Evolutionary conservation across 2,113 vertebrate genomes (phyloP), one percentile per base, ranked within the genome.

Genomic region (Athene cunicularia): DNA sequence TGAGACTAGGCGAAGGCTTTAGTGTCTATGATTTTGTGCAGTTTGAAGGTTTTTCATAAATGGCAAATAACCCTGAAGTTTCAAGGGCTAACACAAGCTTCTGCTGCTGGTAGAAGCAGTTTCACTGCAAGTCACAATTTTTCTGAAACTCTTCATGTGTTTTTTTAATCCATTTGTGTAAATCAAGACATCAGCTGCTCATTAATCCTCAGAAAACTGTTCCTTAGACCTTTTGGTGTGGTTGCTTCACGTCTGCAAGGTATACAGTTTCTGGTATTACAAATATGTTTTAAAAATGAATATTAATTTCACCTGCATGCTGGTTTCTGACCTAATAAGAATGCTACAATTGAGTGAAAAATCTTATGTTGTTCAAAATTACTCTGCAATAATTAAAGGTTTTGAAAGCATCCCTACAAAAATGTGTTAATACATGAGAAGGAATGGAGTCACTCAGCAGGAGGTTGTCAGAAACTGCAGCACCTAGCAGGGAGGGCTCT

Each of bases 301-400:
- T 72, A 60, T 66, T 86, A 26, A 90, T 79, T 85, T 91, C 30
- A 67, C 17, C 39, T 62, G 12, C 72, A 13, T 63, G 28, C 71
- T 82, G 64, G 8, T 90, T 86, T 92, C 59, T 93, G 85, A 94
- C 85, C 74, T 88, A 90, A 72, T 87, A 93, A 72, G 62, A 68
- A 76, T 64, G 43, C 9, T 76, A 35, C 64, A 35, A n/a, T 66
- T 17, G 32, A 73, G 28, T 62, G 53, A 94, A 91, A 95, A 64
- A 71, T 23, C 45, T 80, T 66, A 7, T 0, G 0, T 66, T 88
- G 22, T 60, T 59, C 8, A 11, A 68, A 90, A 70, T 59, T 68
- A 30, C 77, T 63, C 39, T 76, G 53, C 35, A 47, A 43, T 64
- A 83, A 64, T 43, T 60, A 55, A 53, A 56, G 23, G 39, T 63